These are phyloP conservation scores for Hoplodrina blanda DNA, from an alignment of 2,888 invertebrate genomes.

Conservation along the genomic window DNA sequence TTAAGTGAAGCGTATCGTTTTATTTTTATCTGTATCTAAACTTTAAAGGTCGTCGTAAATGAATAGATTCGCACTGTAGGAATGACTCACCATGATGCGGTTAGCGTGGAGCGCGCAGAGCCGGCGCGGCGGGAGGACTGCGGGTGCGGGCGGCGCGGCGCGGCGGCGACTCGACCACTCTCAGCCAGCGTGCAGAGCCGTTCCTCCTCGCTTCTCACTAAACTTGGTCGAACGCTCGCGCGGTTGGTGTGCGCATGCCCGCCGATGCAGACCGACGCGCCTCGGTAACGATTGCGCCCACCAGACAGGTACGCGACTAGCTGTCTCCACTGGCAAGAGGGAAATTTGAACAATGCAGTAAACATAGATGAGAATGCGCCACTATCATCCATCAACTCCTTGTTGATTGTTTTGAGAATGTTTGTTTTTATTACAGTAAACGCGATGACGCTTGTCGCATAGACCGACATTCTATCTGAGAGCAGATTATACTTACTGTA, in stretches of 20 bases:
- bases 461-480: not conserved
- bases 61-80: slow-evolving; percentile 86
- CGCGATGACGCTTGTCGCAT: slow-evolving; percentile 21
- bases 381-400: slow-evolving; percentile 62
- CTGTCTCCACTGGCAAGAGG: slow-evolving; percentile 85
- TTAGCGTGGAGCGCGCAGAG: slow-evolving; percentile 85
- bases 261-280: slow-evolving; percentile 87
- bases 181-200: slow-evolving; percentile 78
- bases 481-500: not conserved
- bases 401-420: slow-evolving; percentile 66
- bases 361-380: slow-evolving; percentile 75
- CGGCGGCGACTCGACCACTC: slow-evolving; percentile 76
- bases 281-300: slow-evolving; percentile 87
- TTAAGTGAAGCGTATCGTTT: slow-evolving; percentile 68
- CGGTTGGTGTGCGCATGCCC: slow-evolving; percentile 85
- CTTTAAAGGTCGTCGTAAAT: slow-evolving; percentile 81
- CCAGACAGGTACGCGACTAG: slow-evolving; percentile 87
- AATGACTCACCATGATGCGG: slow-evolving; percentile 90
- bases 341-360: slow-evolving; percentile 86
- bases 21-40: slow-evolving; percentile 71
- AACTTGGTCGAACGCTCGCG: slow-evolving; percentile 76
- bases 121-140: slow-evolving; percentile 88
- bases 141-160: slow-evolving; percentile 84
- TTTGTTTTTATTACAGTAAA: slow-evolving; percentile 54
- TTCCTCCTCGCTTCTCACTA: slow-evolving; percentile 83